phyloP scores from a whole-genome alignment of 2,888 invertebrate genomes.

The Abrostola tripartita region DNA sequence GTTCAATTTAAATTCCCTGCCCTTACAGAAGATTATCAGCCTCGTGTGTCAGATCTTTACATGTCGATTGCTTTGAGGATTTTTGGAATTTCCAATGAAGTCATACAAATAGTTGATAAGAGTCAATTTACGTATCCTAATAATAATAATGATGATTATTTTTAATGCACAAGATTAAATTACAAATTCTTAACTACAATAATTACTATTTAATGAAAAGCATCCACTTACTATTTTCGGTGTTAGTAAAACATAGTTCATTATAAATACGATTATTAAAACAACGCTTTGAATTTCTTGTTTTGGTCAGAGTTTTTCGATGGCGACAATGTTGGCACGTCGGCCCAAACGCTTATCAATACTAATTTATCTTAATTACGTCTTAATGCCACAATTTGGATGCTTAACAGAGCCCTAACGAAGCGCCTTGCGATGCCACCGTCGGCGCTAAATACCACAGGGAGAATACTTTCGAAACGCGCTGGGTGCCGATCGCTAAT shows the following conservation, averaged over 20 bases:
- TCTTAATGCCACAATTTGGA: conserved; percentile 82
- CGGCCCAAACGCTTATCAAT: conserved; percentile 76
- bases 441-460: conserved; percentile 83
- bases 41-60: conserved; percentile 52
- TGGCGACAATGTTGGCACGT: conserved; percentile 75
- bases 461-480: conserved; percentile 73
- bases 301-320: conserved; percentile 60
- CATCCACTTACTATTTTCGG: conserved; percentile 25
- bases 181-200: conserved; percentile 15
- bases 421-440: conserved; percentile 83
- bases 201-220: conserved; percentile 3
- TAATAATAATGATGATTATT: neutral
- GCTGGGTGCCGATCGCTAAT: conserved; percentile 75
- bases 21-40: conserved; percentile 47
- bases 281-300: conserved; percentile 34
- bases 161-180: neutral
- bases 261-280: conserved; percentile 39
- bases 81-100: conserved; percentile 30
- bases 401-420: conserved; percentile 74
- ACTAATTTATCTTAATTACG: conserved; percentile 86
- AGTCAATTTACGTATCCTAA: neutral
- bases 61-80: conserved; percentile 36
- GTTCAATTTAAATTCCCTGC: conserved; percentile 74
- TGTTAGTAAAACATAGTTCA: conserved; percentile 39
- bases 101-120: conserved; percentile 2